phyloP scores from a whole-genome alignment of 2,113 vertebrate species.

The Zingel zingel region DNA sequence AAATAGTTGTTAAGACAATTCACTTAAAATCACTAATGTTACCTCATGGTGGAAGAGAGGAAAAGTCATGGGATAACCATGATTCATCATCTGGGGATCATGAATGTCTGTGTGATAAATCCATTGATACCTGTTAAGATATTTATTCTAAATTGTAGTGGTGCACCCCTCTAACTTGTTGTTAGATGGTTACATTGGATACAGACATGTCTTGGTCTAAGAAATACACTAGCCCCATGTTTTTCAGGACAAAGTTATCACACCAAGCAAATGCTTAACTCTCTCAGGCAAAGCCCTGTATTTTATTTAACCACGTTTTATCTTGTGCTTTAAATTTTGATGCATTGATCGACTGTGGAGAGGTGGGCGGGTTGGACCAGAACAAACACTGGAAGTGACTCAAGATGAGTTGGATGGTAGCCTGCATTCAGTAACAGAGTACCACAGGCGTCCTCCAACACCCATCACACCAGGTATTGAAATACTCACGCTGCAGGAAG shows the following conservation, averaged over 20 bases:
- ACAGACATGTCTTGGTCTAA: not conserved
- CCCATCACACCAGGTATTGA: slow-evolving; percentile 47
- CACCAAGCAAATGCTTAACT: slow-evolving; percentile 19
- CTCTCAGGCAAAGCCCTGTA: not conserved
- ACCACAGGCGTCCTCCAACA: slow-evolving; percentile 44
- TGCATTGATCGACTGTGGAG: slow-evolving; percentile 31
- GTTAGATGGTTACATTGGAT: not conserved
- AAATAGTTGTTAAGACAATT: not conserved
- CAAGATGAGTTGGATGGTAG: slow-evolving; percentile 45
- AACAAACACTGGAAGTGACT: slow-evolving; percentile 57
- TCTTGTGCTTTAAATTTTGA: slow-evolving; percentile 50
- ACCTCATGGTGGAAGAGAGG: not conserved
- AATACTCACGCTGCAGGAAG: slow-evolving; percentile 40
- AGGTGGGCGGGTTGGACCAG: slow-evolving; percentile 36
- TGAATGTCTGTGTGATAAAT: not conserved
- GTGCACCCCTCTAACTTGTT: not conserved
- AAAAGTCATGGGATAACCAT: not conserved
- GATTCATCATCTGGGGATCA: too few relatives aligned
- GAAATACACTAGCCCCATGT: not conserved
- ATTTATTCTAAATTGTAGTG: not conserved
- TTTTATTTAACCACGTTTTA: slow-evolving; percentile 29
- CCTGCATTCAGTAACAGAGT: slow-evolving; percentile 45
- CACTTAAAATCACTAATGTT: not conserved
- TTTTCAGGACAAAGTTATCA: slow-evolving; percentile 2
- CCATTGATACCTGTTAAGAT: not conserved